Percentiles rank a stretch among this genome's conserved stretches.
phyloP scores from a whole-genome alignment of 2,888 invertebrate genomes.

The Coenonympha glycerion region DNA sequence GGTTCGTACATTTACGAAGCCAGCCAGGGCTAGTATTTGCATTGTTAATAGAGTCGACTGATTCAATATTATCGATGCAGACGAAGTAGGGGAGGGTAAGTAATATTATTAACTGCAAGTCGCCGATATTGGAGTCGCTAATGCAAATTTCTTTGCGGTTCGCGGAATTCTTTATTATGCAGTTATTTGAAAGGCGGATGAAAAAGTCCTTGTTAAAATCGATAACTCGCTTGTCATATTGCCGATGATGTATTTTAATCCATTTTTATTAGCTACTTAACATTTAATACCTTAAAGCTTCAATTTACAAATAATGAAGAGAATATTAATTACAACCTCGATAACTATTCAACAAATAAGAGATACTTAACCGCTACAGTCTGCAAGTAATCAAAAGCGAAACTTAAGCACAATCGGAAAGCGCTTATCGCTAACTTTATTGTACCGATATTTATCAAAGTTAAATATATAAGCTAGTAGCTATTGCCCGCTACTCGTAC shows the following conservation, averaged over 20 bases:
- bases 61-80: constrained; percentile 61
- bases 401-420: constrained; percentile 16
- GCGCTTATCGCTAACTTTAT: constrained; percentile 19
- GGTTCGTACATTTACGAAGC: constrained; percentile 57
- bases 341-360: not conserved
- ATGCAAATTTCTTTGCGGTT: not conserved
- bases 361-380: not conserved
- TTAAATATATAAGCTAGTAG: no score
- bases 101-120: constrained; percentile 30
- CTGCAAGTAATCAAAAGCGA: constrained; percentile 18
- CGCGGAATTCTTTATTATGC: not conserved
- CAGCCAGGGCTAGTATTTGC: constrained; percentile 58
- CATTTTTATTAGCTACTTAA: no score
- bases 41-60: constrained; percentile 66
- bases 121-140: not conserved
- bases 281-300: no score
- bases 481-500: no score
- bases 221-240: no score
- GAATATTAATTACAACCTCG: not conserved
- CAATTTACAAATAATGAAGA: no score
- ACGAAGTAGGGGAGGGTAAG: constrained; percentile 24
- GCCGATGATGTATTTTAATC: no score
- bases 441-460: no score
- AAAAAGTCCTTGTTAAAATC: no score
- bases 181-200: not conserved